Percentiles rank a stretch among this genome's conserved stretches.
Evolutionary conservation across 2,113 vertebrate species (phyloP).

Genomic region (Proteles cristata): DNA sequence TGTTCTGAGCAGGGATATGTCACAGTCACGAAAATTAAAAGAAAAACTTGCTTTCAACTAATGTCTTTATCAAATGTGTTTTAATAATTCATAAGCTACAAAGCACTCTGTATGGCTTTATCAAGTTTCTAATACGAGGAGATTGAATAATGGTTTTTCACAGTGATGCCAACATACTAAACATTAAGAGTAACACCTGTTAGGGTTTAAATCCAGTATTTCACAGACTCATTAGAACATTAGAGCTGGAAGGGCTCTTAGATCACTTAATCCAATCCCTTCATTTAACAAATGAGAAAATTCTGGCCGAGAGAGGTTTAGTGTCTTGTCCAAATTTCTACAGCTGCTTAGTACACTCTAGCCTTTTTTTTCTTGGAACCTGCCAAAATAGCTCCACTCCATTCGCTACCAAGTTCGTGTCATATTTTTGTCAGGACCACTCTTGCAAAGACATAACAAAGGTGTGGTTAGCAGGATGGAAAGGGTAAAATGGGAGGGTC

Average conservation of each 20-base stretch:
- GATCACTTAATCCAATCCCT: conserved; percentile 44
- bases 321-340: conserved; percentile 38
- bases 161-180: conserved; percentile 15
- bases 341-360: conserved; percentile 18
- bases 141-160: conserved; percentile 25
- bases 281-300: conserved; percentile 63
- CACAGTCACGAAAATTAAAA: conserved; percentile 28
- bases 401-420: not conserved
- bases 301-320: conserved; percentile 31
- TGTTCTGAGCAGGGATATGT: conserved; percentile 22
- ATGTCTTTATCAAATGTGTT: conserved; percentile 30
- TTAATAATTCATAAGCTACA: conserved; percentile 23
- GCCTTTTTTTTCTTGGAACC: conserved; percentile 18
- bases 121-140: not conserved
- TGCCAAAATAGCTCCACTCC: not conserved
- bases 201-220: conserved; percentile 23
- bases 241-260: conserved; percentile 28
- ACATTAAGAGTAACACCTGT: conserved; percentile 19
- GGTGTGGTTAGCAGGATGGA: not conserved
- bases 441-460: conserved; percentile 26
- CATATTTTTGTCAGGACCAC: conserved; percentile 13
- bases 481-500: not conserved
- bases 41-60: conserved; percentile 24
- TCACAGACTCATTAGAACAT: conserved; percentile 44
- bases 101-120: conserved; percentile 14